Conservation (phyloP, 2,888 invertebrate species). For the Chrysopilus asiliformis region DNA sequence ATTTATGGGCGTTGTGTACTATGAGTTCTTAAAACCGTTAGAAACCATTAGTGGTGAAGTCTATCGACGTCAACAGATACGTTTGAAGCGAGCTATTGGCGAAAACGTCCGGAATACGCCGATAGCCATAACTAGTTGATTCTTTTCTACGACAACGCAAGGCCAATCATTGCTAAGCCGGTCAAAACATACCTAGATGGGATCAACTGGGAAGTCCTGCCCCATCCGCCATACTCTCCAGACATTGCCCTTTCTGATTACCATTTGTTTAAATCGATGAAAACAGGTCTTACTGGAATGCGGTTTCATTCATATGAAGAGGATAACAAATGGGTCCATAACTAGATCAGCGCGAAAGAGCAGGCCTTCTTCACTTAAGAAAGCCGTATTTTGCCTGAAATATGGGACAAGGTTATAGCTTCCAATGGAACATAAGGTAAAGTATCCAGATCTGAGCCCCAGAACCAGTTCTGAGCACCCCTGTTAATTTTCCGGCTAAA, state of each 20-base stretch:
- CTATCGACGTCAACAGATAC: no score
- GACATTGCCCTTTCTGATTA: conserved; percentile 1
- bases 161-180: background rate
- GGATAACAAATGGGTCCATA: background rate
- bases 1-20: no score
- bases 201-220: conserved; percentile 1
- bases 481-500: no score
- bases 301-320: conserved; percentile 1
- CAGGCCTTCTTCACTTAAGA: background rate
- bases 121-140: background rate
- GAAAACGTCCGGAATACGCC: background rate
- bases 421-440: no score
- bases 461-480: no score
- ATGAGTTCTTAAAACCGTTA: no score
- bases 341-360: background rate
- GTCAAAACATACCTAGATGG: background rate
- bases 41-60: no score
- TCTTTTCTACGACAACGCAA: background rate
- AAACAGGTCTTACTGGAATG: background rate
- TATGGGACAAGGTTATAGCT: background rate
- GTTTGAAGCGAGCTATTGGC: no score
- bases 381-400: background rate
- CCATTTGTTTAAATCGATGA: conserved; percentile 1
- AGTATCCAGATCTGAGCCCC: no score
- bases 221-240: background rate